Evolutionary conservation across 2,888 invertebrate genomes (phyloP).

Genomic region (Pherbina coryleti): DNA sequence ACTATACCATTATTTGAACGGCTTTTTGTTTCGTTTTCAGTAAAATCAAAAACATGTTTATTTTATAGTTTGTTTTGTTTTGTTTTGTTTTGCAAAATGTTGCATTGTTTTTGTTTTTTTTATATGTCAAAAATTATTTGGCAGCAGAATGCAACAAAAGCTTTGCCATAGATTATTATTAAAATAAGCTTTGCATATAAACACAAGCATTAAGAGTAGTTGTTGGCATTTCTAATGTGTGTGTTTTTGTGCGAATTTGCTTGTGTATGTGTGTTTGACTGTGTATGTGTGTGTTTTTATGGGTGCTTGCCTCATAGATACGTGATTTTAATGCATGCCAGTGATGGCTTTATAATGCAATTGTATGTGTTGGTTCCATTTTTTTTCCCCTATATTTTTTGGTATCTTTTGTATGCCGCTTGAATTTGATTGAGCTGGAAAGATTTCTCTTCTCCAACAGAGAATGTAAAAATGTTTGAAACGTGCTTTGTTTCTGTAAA

Average conservation of each 20-base stretch:
- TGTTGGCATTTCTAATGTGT: not conserved
- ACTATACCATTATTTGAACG: too few species aligned
- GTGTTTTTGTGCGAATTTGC: not conserved
- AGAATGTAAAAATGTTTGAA: too few species aligned
- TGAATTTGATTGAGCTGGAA: too few species aligned
- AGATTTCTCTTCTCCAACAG: too few species aligned
- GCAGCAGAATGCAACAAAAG: not conserved
- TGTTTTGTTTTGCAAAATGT: not conserved
- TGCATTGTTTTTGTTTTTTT: not conserved
- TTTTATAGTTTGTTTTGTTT: not conserved
- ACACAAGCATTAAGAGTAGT: not conserved
- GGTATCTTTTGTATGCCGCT: too few species aligned
- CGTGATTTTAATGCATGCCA: not conserved
- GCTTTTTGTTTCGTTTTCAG: not conserved
- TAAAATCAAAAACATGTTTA: too few species aligned
- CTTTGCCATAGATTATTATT: not conserved
- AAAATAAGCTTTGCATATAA: not conserved
- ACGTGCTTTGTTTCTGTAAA: too few species aligned
- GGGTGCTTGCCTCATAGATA: not conserved
- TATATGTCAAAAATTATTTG: too few species aligned
- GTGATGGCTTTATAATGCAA: too few species aligned
- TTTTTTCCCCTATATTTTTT: too few species aligned
- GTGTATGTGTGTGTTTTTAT: not conserved
- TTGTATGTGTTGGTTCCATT: too few species aligned
- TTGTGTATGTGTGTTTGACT: not conserved